Conservation (phyloP, 1,140 invertebrate genomes). For the Dryas iulia region DNA sequence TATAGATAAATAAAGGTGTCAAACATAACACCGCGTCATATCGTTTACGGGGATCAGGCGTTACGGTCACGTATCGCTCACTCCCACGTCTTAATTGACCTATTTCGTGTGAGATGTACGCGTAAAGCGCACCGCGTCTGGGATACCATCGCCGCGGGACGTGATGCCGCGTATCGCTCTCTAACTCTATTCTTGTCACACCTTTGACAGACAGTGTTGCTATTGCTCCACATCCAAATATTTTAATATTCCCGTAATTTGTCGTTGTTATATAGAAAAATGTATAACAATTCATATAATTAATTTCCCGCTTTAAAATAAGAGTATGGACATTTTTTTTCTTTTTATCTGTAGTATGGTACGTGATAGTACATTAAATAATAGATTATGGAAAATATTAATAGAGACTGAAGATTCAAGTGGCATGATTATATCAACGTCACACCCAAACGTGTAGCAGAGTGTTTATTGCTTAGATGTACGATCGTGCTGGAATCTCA, state of each 20-base stretch:
- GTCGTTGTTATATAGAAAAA: background rate
- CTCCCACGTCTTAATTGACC: conserved; percentile 79
- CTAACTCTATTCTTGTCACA: conserved; percentile 52
- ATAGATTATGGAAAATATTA: background rate
- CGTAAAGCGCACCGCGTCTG: conserved; percentile 52
- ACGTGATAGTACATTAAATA: background rate
- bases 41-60: conserved; percentile 59
- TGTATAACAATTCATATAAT: no score
- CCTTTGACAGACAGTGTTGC: conserved; percentile 43
- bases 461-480: conserved; percentile 49
- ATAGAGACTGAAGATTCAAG: background rate
- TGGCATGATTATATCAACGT: conserved; percentile 41
- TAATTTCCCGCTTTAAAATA: background rate
- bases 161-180: conserved; percentile 54
- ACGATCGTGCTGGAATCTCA: conserved; percentile 50
- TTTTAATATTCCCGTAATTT: background rate
- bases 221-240: conserved; percentile 15
- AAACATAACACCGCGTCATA: conserved; percentile 64
- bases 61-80: conserved; percentile 73
- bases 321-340: background rate
- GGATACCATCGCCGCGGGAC: conserved; percentile 72
- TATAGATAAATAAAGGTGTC: conserved; percentile 65
- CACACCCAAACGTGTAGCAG: conserved; percentile 40
- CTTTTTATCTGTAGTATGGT: background rate
- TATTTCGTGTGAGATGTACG: conserved; percentile 72